phyloP scores from a whole-genome alignment of 2,797 vertebrate genomes.

The Catamblyrhynchus diadema region DNA sequence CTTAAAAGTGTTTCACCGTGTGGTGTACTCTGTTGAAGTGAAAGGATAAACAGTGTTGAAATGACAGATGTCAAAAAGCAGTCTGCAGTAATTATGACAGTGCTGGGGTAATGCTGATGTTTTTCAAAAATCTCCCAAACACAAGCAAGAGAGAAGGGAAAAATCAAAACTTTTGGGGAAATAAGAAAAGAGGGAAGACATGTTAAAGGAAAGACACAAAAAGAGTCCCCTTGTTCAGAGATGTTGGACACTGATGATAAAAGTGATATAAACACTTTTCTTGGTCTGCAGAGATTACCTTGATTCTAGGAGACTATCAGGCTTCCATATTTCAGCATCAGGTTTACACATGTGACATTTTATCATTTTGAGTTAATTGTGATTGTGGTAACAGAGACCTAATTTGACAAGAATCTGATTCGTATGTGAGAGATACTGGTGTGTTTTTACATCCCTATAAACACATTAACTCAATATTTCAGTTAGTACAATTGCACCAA shows the following conservation, averaged over 20 bases:
- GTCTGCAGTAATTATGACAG: not conserved
- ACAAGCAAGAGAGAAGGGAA: not conserved
- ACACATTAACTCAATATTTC: not conserved
- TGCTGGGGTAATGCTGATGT: not conserved
- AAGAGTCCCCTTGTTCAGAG: not conserved
- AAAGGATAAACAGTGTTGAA: not conserved
- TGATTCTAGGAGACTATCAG: not conserved
- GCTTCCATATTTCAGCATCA: not conserved
- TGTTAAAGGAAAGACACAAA: not conserved
- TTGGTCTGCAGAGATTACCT: not conserved
- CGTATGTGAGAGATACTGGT: not conserved
- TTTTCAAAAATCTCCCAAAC: not conserved
- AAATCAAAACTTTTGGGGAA: not conserved
- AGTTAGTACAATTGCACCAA: not conserved
- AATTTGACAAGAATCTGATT: not conserved
- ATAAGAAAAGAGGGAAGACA: not conserved
- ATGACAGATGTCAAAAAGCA: not conserved
- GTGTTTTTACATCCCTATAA: not conserved
- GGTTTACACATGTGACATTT: not conserved
- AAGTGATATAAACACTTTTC: accelerated
- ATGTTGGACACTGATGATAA: not conserved
- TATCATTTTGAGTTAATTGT: not conserved
- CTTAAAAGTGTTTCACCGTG: not conserved
- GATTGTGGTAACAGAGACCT: not conserved
- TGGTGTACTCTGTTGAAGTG: not conserved